phyloP scores from a whole-genome alignment of 2,113 vertebrate genomes.

The Lophius piscatorius region DNA sequence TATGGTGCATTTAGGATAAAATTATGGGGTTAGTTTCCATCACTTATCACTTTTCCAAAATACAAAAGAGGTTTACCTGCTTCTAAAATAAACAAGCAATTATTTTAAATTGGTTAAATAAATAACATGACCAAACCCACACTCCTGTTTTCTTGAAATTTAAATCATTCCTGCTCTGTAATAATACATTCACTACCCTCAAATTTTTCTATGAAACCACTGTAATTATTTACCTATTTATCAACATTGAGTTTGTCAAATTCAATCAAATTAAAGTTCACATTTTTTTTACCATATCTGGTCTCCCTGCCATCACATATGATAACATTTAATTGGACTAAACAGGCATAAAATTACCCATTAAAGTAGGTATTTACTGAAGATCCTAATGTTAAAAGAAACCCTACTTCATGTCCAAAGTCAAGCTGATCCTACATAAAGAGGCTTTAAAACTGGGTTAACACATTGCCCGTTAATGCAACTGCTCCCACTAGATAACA shows the following conservation, averaged over 20 bases:
- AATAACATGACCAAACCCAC: constrained; percentile 33
- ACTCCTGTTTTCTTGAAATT: constrained; percentile 6
- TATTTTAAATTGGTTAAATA: constrained; percentile 45
- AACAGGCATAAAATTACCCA: constrained; percentile 7
- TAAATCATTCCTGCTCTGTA: constrained; percentile 12
- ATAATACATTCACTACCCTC: constrained; percentile 13
- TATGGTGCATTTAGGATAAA: constrained; percentile 64
- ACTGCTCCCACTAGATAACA: constrained; percentile 60
- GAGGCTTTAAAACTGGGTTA: constrained; percentile 28
- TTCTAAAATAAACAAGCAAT: constrained; percentile 23
- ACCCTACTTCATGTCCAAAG: constrained; percentile 16
- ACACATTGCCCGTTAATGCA: constrained; percentile 32
- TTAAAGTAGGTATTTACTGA: constrained; percentile 22
- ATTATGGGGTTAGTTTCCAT: constrained; percentile 53
- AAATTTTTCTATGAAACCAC: neutral
- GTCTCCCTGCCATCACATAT: constrained; percentile 1
- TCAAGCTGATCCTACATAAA: constrained; percentile 18
- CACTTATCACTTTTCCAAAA: constrained; percentile 46
- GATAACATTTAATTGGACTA: constrained; percentile 1
- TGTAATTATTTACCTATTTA: constrained; percentile 20
- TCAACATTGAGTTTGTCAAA: constrained; percentile 8
- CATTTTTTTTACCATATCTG: neutral
- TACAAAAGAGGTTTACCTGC: constrained; percentile 42
- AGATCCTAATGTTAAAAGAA: constrained; percentile 22
- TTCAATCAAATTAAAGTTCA: neutral